Evolutionary conservation across 2,888 invertebrate genomes (phyloP).

Genomic region (Microchrysa polita): DNA sequence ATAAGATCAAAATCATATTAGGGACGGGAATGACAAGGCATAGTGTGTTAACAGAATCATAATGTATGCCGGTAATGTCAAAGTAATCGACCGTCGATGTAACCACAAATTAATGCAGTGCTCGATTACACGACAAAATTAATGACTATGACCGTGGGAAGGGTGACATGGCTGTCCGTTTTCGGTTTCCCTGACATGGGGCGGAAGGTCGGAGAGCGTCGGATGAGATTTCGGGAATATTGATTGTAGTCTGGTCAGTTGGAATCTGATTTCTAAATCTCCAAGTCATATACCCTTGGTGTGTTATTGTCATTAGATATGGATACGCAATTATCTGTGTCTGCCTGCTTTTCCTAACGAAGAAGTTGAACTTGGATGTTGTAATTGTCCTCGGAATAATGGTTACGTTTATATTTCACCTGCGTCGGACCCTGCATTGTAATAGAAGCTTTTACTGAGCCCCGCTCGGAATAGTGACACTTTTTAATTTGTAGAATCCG

Average conservation of each 20-base stretch:
- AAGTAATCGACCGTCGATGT: slow-evolving; percentile 41
- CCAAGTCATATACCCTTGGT: background rate
- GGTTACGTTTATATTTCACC: no score
- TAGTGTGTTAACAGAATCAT: slow-evolving; percentile 29
- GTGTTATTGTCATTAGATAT: slow-evolving; percentile 14
- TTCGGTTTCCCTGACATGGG: background rate
- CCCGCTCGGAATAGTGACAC: no score
- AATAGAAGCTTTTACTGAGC: no score
- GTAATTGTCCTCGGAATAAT: no score
- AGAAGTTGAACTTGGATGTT: no score
- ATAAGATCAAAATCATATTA: slow-evolving; percentile 10
- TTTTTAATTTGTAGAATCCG: no score
- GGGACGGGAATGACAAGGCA: background rate
- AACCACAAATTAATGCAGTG: slow-evolving; percentile 46
- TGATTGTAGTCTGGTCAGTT: background rate
- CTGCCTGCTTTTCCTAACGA: no score
- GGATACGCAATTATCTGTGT: slow-evolving; percentile 19
- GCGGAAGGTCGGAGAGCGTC: background rate
- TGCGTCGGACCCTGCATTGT: no score
- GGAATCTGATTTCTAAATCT: background rate
- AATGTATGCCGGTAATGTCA: slow-evolving; percentile 39
- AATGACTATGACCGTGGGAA: slow-evolving; percentile 23
- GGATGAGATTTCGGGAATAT: no score
- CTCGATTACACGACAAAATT: slow-evolving; percentile 45
- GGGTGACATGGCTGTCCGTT: slow-evolving; percentile 17